Evolutionary conservation across 2,888 invertebrate species (phyloP).

Genomic region (Limnephilus auricula): DNA sequence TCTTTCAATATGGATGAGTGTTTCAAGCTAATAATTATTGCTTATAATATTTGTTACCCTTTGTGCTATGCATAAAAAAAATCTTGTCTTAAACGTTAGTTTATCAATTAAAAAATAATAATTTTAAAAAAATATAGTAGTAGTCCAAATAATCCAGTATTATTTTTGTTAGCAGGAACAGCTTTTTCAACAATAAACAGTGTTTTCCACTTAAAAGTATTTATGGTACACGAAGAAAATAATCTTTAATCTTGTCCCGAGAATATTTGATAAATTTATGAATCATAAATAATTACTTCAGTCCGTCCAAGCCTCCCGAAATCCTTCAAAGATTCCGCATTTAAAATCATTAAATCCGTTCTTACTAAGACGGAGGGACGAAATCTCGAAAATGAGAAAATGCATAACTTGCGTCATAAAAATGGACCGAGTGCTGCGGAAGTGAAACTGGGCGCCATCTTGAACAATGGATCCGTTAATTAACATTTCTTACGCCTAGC

Average conservation of each 20-base stretch:
- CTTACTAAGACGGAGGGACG: neutral
- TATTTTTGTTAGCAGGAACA: neutral
- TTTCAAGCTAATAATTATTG: too few relatives aligned
- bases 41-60: too few relatives aligned
- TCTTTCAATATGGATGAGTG: too few relatives aligned
- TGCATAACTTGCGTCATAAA: slow-evolving; percentile 71
- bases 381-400: slow-evolving; percentile 8
- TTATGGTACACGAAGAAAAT: neutral
- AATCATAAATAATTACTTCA: neutral
- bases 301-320: neutral
- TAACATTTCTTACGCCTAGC: slow-evolving; percentile 85
- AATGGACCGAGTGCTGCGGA: slow-evolving; percentile 68
- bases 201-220: neutral
- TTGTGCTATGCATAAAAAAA: too few relatives aligned
- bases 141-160: too few relatives aligned
- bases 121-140: too few relatives aligned
- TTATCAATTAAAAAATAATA: too few relatives aligned
- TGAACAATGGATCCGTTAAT: slow-evolving; percentile 88
- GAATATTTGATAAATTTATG: neutral
- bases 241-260: neutral
- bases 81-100: too few relatives aligned
- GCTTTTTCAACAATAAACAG: too few relatives aligned
- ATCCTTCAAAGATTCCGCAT: neutral
- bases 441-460: slow-evolving; percentile 75
- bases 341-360: slow-evolving; percentile 15